These are phyloP conservation scores for Drosophila lacicola DNA, from an alignment of 2,888 invertebrate genomes.

Conservation along the genomic window DNA sequence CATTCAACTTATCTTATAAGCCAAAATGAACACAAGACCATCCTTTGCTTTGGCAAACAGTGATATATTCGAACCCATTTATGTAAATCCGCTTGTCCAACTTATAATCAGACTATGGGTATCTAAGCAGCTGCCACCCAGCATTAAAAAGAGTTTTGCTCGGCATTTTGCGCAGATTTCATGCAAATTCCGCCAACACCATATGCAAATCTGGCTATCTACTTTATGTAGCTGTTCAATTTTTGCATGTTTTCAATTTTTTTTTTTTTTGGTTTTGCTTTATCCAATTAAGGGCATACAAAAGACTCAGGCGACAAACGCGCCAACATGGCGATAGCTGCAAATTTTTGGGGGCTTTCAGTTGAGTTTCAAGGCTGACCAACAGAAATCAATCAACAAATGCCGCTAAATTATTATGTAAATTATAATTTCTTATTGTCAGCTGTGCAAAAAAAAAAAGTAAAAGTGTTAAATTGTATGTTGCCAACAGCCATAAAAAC, in stretches of 20 bases:
- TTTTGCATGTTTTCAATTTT: conserved; percentile 48
- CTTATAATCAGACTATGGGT: conserved; percentile 29
- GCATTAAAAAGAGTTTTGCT: conserved; percentile 37
- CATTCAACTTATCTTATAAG: conserved; percentile 4
- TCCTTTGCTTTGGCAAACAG: conserved; percentile 25
- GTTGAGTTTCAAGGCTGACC: conserved; percentile 37
- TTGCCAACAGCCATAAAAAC: conserved; percentile 32
- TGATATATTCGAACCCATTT: conserved; percentile 42
- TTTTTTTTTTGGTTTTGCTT: conserved; percentile 26
- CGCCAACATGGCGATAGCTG: conserved; percentile 15
- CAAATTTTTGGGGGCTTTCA: conserved; percentile 23
- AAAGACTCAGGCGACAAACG: conserved; percentile 68
- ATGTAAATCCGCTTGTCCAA: conserved; percentile 45
- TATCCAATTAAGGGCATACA: conserved; percentile 65
- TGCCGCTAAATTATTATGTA: conserved; percentile 65
- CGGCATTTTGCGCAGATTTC: conserved; percentile 42
- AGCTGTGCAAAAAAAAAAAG: conserved; percentile 49
- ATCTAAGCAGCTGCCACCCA: conserved; percentile 48
- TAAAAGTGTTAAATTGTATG: conserved; percentile 69
- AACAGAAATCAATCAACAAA: conserved; percentile 68
- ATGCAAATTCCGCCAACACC: conserved; percentile 46
- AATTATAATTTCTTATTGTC: conserved; percentile 64
- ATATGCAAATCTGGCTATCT: conserved; percentile 54
- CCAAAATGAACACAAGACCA: conserved; percentile 18
- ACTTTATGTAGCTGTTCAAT: conserved; percentile 43